Percentiles rank a stretch among this genome's conserved stretches.
phyloP scores from a whole-genome alignment of 2,888 invertebrate species.

The Papilio gigon region DNA sequence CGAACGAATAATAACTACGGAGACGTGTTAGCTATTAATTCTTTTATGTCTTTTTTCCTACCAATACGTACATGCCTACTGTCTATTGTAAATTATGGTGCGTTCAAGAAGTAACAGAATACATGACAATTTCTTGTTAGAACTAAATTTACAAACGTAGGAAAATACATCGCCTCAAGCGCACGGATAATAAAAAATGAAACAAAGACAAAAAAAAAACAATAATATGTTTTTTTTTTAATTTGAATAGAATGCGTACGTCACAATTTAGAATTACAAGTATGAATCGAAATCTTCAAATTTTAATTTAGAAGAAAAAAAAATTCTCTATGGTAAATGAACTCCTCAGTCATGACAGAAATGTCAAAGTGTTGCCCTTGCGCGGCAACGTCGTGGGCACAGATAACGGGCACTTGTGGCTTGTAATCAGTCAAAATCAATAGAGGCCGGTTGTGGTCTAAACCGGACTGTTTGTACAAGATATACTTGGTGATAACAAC shows the following conservation, averaged over 20 bases:
- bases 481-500: conserved; percentile 57
- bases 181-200: not conserved
- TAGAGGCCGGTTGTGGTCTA: conserved; percentile 56
- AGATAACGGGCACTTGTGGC: conserved; percentile 52
- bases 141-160: too few species aligned
- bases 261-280: not conserved
- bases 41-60: not conserved
- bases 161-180: too few species aligned
- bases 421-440: conserved; percentile 73
- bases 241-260: not conserved
- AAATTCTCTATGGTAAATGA: conserved; percentile 1
- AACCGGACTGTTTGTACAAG: conserved; percentile 63
- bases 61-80: not conserved
- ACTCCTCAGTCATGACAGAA: conserved; percentile 31
- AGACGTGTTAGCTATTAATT: conserved; percentile 12
- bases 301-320: not conserved
- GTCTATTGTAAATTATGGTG: not conserved
- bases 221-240: not conserved
- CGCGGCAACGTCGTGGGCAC: conserved; percentile 38
- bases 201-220: not conserved
- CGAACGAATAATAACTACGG: conserved; percentile 30
- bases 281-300: not conserved
- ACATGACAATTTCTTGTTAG: not conserved
- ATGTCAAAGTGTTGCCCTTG: conserved; percentile 41
- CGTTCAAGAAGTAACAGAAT: not conserved